A percentile compares a stretch with the other conserved stretches of the same genome.
Conservation (phyloP, 2,113 vertebrate genomes). For the Psittacus erithacus region DNA sequence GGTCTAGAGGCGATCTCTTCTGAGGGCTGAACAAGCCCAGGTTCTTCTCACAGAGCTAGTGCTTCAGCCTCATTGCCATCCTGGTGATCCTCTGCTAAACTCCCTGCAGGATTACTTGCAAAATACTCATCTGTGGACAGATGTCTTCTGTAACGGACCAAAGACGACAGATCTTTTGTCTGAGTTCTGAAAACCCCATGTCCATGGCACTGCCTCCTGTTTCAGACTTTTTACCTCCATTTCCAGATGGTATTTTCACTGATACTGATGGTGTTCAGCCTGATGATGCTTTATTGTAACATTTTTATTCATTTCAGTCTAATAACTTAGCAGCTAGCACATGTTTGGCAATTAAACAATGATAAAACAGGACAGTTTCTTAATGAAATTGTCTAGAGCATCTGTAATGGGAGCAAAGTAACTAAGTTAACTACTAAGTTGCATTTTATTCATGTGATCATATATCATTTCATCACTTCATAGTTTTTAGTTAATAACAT, state of each 20-base stretch:
- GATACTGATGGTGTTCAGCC: neutral
- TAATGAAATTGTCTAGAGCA: neutral
- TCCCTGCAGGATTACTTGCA: neutral
- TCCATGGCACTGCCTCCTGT: rapidly evolving
- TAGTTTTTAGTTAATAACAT: neutral
- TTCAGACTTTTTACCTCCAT: neutral
- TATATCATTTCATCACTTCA: neutral
- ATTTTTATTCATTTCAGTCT: neutral
- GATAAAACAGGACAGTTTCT: neutral
- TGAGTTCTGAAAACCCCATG: neutral
- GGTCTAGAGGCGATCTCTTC: neutral
- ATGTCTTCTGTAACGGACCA: neutral
- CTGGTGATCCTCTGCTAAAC: neutral
- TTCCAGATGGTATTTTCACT: neutral
- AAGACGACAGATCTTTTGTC: neutral
- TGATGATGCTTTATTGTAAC: neutral
- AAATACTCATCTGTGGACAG: neutral
- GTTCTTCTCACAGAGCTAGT: neutral
- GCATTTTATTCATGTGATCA: neutral
- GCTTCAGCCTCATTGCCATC: neutral
- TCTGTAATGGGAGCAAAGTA: neutral
- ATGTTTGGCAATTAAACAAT: neutral
- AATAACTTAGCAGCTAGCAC: neutral
- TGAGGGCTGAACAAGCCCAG: neutral
- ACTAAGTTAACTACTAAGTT: neutral